Evolutionary conservation across 2,888 invertebrate species (phyloP), one percentile per base, ranked within the genome.

Genomic region (Amphipoea lucens): DNA sequence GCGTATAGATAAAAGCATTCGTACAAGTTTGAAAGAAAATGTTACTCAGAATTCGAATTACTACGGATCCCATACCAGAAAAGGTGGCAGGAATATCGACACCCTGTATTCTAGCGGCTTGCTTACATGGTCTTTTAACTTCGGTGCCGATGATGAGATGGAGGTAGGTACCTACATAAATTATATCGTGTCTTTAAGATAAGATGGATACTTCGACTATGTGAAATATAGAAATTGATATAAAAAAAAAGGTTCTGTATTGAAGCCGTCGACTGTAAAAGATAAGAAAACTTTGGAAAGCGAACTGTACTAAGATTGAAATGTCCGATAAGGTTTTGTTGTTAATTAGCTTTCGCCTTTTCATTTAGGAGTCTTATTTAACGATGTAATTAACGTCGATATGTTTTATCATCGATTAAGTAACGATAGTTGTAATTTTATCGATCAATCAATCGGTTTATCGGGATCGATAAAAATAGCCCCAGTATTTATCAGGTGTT

Each of bases 261-360:
- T 48, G 74, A 45, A 74, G 42, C 48, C 63, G 45, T 67, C 62
- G 29, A n/a, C 71, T 48, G 14, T 65, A 71, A 74, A 71, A 69
- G 75, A 76, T 78, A 79, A 78, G 71, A 62, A 78, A 84, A 68
- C 63, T 78, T 81, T 87, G 78, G 82, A 89, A 90, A 89, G 87
- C 42, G n/a, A 57, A 76, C 65, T 73, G 75, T 66, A 78, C 42
- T n/a, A 60, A 79, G 89, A 89, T 89, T 85, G 74, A 81, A 78
- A 73, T 76, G 7, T 75, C 36, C 36, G 88, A 89, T 87, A 85
- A 81, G 40, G 75, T 66, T 79, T 75, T 29, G 74, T 73, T 69
- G 83, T 76, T 89, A 90, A 89, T 90, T 79, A 85, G 80, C 88
- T 90, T 86, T 90, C 86, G 60, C 78, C 71, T 82, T 87, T 78